Evolutionary conservation across 2,888 invertebrate genomes (phyloP).

Genomic region (Sepioteuthis lessoniana): DNA sequence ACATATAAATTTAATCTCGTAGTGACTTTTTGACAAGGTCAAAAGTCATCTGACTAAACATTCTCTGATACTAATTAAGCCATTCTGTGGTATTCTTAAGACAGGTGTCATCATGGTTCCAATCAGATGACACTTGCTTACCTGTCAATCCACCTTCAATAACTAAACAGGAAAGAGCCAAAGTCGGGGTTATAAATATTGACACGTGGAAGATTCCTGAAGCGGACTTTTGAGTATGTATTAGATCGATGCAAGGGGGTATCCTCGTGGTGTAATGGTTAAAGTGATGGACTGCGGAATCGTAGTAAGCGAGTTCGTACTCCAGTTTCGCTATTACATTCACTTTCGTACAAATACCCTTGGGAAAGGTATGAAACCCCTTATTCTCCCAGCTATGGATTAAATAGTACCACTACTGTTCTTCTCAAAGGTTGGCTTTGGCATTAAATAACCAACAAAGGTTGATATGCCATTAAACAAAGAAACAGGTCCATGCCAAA

Average conservation of each 20-base stretch:
- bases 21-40: constrained; percentile 9
- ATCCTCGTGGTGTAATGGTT: too few species aligned
- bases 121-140: background rate
- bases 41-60: background rate
- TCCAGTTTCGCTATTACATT: too few species aligned
- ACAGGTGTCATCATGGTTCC: background rate
- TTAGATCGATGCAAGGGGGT: background rate
- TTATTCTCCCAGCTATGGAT: too few species aligned
- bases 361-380: too few species aligned
- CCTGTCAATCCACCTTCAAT: background rate
- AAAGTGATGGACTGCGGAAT: too few species aligned
- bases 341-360: too few species aligned
- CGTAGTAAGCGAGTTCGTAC: too few species aligned
- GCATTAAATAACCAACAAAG: too few species aligned
- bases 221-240: background rate
- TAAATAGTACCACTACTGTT: too few species aligned
- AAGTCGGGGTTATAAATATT: background rate
- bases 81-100: background rate
- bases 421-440: too few species aligned
- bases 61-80: background rate
- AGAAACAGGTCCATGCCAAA: too few species aligned
- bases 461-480: too few species aligned
- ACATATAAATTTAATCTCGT: background rate
- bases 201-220: background rate
- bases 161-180: background rate